Base-by-base conservation (phyloP, 2,888 invertebrate species). In the Sinhomidia bicolor region DNA sequence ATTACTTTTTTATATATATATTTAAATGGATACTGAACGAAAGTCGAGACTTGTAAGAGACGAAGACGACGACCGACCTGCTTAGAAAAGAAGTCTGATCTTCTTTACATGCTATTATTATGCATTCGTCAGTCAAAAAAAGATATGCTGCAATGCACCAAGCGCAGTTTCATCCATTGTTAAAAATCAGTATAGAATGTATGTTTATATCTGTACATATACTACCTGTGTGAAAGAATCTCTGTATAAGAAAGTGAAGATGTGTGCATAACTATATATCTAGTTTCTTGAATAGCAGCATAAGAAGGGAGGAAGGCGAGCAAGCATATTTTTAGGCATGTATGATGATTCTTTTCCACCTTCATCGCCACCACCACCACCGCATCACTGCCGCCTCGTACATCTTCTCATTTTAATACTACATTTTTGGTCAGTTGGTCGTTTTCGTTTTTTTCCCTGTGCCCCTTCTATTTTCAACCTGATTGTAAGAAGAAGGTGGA, bases 401-500 rank as follows among this genome's bases (percentile, higher is more conserved):
- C 65, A 44, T 51, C 76, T 60, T 60, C 82, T 88, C 83, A 78
- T 88, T 88, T 88, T 78, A 83, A 88, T 79, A 88, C 51, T 51
- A 76, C 87, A 65, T 88, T 86, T 84, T 83, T 88, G 88, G 88
- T 88, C 88, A 88, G 88, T 88, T 88, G 88, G 88, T 79, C 88
- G 65, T 36, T 82, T 79, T 68, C 76, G 29, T 83, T 71, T 83
- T 71, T 81, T 47, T 7, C 54, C 74, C 74, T 32, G 65, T 44
- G 6, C 71, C 62, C 82, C 81, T 71, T 65, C 62, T 47, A 60
- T 78, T 78, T 51, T 76, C 26, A 5, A 12, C n/a, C 29, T 36
- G 14, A 68, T 32, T 47, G 32, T 36, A n/a, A 60, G 26, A 32
- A 32, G 29, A 68, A 68, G 68, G 36, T 32, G 68, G 32, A 68